These are phyloP conservation scores for Sebastiscus albofasciatus DNA, from an alignment of 2,797 vertebrate genomes.

Conservation along the genomic window DNA sequence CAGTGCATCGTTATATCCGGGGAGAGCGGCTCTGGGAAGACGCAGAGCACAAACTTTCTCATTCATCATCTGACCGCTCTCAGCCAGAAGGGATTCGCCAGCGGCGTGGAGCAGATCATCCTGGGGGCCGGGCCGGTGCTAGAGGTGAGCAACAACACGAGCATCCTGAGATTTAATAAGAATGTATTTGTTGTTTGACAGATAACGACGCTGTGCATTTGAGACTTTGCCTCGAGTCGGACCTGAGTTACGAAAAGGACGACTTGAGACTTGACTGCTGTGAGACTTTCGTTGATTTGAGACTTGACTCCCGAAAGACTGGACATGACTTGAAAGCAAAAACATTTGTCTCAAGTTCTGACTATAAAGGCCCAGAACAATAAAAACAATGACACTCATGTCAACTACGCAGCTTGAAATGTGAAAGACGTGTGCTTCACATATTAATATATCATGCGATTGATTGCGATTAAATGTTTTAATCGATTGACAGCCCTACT, in stretches of 20 bases:
- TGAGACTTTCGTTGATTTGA: neutral
- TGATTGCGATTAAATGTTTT: too few relatives aligned
- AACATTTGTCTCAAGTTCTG: neutral
- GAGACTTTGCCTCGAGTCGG: neutral
- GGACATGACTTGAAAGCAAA: neutral
- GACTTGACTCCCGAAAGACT: neutral
- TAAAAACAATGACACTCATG: too few relatives aligned
- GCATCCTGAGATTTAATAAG: neutral
- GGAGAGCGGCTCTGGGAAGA: conserved; percentile 98
- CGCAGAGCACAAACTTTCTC: conserved; percentile 99
- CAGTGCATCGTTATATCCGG: conserved; percentile 99
- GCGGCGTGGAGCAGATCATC: conserved; percentile 99
- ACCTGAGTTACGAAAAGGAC: neutral
- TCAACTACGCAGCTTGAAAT: neutral
- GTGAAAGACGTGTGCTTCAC: neutral
- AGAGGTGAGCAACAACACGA: conserved; percentile 85
- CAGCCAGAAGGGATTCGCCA: conserved; percentile 99
- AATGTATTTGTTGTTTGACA: neutral
- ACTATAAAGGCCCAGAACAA: neutral
- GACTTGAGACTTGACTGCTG: neutral
- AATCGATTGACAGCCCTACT: too few relatives aligned
- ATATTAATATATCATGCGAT: too few relatives aligned
- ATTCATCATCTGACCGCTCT: conserved; percentile 99
- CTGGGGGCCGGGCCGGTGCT: conserved; percentile 97
- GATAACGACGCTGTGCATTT: neutral